Evolutionary conservation across 2,888 invertebrate species (phyloP), one percentile per base, ranked within the genome.

Genomic region (Habrosyne pyritoides): DNA sequence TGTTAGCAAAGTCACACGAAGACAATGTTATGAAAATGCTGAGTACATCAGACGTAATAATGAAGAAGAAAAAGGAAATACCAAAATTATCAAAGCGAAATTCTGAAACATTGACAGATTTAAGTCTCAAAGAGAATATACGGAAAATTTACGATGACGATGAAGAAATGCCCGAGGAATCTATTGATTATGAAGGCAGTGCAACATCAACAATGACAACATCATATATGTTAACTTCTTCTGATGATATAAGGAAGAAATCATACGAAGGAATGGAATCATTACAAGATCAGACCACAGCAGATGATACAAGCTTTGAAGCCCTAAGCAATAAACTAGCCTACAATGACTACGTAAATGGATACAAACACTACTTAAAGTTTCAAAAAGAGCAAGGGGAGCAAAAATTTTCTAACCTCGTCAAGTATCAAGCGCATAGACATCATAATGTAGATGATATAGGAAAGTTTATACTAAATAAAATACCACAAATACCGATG

Each of bases 391-490:
- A 84, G 0, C 76, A 79, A 60, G 77, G 69, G 0, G 69, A 79
- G 2, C 63, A 84, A 36, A 86, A 87, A 10, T 91, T 84, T 62
- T 91, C 91, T 0, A 77, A 85, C 59, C 58, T 81, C 30, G 67
- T 91, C 4, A 81, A 79, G 42, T 91, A 89, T 56, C 89, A 91
- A 70, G 91, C 91, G 1, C 91, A 91, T 36, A 82, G 64, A 62
- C 91, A 91, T 53, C 91, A 91, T 47, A 86, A 71, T 12, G 90
- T 91, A 3, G 85, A 91, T 36, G 90, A 90, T 54, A 90, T 91
- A 8, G 91, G 91, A n/a, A 91, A 90, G 60, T 88, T 65, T 53
- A 91, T 91, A 52, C 63, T 90, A 1, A 74, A 81, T 28, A 91
- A 89, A 71, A 69, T 91, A 59, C 91, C 91, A 5, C 67, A 68